A percentile compares a stretch with the other conserved stretches of the same genome.
These are phyloP conservation scores for Sarcophilus harrisii DNA, from an alignment of 2,797 vertebrate genomes.

Conservation along the genomic window DNA sequence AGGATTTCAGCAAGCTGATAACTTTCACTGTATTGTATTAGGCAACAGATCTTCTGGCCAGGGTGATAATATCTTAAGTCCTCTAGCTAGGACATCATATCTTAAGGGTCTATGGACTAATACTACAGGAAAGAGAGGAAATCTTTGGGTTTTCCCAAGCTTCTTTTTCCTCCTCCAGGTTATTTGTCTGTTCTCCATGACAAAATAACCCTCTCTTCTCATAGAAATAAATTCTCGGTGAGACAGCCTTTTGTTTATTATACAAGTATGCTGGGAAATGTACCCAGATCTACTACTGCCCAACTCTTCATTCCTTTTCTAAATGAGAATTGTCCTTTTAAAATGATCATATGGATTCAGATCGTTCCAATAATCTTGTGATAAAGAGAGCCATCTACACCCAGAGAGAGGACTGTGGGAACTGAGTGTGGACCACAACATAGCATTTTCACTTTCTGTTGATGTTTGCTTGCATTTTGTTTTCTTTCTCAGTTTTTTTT, in stretches of 20 bases:
- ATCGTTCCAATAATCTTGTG: too few relatives aligned
- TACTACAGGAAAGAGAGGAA: not conserved
- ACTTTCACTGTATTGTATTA: not conserved
- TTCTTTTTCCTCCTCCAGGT: not conserved
- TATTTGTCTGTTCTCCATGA: not conserved
- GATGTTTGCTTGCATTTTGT: too few relatives aligned
- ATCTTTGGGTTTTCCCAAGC: not conserved
- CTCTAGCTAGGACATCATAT: not conserved
- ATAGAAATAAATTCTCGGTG: not conserved
- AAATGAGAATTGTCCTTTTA: not conserved
- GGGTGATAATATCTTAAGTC: too few relatives aligned
- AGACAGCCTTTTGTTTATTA: not conserved
- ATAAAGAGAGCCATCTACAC: too few relatives aligned
- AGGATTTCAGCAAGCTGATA: not conserved
- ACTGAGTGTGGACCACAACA: too few relatives aligned
- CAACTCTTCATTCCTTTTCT: not conserved
- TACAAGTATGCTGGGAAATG: not conserved
- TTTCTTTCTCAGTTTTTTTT: too few relatives aligned
- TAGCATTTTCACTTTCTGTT: too few relatives aligned
- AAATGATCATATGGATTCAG: not conserved
- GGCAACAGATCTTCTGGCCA: not conserved
- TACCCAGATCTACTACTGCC: not conserved
- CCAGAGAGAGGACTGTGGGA: too few relatives aligned
- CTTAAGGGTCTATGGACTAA: not conserved
- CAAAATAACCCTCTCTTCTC: not conserved